Conservation (phyloP, 1,140 invertebrate genomes). For the Scaptomyza hsui region DNA sequence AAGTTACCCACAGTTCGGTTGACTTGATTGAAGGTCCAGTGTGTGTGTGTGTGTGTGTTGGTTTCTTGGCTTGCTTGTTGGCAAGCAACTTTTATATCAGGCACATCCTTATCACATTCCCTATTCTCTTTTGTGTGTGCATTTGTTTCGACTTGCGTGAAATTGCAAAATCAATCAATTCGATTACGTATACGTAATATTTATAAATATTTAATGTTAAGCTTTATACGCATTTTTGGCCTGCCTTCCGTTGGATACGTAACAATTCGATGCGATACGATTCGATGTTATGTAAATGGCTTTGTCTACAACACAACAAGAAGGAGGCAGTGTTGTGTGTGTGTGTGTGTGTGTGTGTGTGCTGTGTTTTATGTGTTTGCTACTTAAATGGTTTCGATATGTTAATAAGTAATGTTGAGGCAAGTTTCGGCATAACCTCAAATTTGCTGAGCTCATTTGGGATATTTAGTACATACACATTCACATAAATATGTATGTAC, state of each 20-base stretch:
- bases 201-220: slow-evolving; percentile 75
- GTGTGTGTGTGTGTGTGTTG: no score
- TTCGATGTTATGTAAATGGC: slow-evolving; percentile 58
- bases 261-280: slow-evolving; percentile 13
- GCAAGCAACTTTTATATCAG: neutral
- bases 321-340: neutral
- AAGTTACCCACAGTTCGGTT: slow-evolving; percentile 20
- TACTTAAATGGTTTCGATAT: slow-evolving; percentile 52
- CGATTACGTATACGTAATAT: slow-evolving; percentile 78
- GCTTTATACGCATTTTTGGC: slow-evolving; percentile 56
- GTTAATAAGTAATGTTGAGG: slow-evolving; percentile 59
- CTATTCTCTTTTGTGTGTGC: slow-evolving; percentile 22
- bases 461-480: slow-evolving; percentile 4
- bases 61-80: slow-evolving; percentile 1
- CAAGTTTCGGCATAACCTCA: slow-evolving; percentile 17
- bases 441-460: slow-evolving; percentile 46
- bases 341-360: slow-evolving; percentile 5
- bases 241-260: slow-evolving; percentile 1
- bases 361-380: slow-evolving; percentile 18
- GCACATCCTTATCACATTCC: slow-evolving; percentile 8
- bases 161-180: slow-evolving; percentile 79
- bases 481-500: slow-evolving; percentile 7
- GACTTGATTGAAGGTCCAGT: slow-evolving; percentile 3
- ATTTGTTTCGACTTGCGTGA: slow-evolving; percentile 68
- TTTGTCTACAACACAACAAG: slow-evolving; percentile 28